phyloP scores from a whole-genome alignment of 2,888 invertebrate genomes.

The Sarcophaga caerulescens region DNA sequence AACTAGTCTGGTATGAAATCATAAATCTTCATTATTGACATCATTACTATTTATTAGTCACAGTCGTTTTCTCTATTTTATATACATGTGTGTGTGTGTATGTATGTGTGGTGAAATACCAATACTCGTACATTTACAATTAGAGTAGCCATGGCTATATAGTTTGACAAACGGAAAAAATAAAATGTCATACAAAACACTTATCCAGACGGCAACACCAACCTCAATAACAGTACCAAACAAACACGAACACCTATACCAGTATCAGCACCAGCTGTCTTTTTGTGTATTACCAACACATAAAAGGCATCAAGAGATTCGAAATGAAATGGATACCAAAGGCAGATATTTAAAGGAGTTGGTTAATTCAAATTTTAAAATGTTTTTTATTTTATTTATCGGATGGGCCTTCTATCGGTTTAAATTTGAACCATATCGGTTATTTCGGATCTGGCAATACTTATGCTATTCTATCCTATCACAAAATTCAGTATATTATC shows the following conservation, averaged over 20 bases:
- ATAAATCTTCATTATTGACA: constrained; percentile 77
- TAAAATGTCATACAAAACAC: background rate
- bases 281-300: background rate
- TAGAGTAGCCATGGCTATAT: too few relatives aligned
- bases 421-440: too few relatives aligned
- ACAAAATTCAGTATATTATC: too few relatives aligned
- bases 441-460: too few relatives aligned
- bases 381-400: too few relatives aligned
- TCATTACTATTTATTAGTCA: constrained; percentile 78
- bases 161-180: background rate
- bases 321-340: background rate
- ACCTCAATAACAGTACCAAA: background rate
- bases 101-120: background rate
- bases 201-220: background rate
- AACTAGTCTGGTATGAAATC: constrained; percentile 56
- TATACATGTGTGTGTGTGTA: background rate
- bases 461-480: too few relatives aligned
- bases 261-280: background rate
- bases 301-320: background rate
- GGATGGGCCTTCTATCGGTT: too few relatives aligned
- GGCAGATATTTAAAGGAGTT: background rate
- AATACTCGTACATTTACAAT: too few relatives aligned
- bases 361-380: too few relatives aligned
- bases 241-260: background rate
- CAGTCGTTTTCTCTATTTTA: constrained; percentile 49